Conservation (phyloP, 2,888 invertebrate species). For the Antitype chi region DNA sequence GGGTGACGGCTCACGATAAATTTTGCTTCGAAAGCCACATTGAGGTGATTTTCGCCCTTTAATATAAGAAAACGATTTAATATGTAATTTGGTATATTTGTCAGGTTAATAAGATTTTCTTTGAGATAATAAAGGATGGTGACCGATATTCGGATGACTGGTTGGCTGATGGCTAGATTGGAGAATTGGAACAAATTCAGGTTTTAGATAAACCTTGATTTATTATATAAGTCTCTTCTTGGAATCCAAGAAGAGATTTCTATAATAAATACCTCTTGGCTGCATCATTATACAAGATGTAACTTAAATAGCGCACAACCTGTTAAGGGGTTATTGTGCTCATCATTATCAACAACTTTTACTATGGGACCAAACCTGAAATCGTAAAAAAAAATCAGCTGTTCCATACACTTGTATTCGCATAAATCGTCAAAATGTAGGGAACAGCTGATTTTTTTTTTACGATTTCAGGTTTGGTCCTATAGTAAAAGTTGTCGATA, state of each 20-base stretch:
- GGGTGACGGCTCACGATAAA: constrained; percentile 73
- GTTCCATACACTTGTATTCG: no score
- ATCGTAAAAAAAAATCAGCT: no score
- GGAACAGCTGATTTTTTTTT: no score
- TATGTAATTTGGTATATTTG: constrained; percentile 64
- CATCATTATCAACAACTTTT: no score
- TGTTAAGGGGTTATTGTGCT: no score
- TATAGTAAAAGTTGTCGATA: no score
- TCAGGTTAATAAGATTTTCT: constrained; percentile 58
- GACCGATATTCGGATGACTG: constrained; percentile 19
- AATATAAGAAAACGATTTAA: constrained; percentile 66
- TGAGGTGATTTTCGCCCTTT: constrained; percentile 70
- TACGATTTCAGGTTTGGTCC: no score
- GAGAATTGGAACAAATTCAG: neutral
- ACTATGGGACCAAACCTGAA: no score
- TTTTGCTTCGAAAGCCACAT: constrained; percentile 67
- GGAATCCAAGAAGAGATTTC: neutral
- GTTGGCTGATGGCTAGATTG: neutral
- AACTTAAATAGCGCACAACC: no score
- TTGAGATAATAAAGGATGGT: constrained; percentile 18
- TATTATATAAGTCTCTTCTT: neutral
- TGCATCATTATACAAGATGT: no score
- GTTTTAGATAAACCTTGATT: constrained; percentile 7
- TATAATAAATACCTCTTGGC: no score
- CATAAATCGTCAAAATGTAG: no score